Percentiles rank a stretch among this genome's conserved stretches.
phyloP scores from a whole-genome alignment of 2,888 invertebrate species.

The Fragum whitleyi region DNA sequence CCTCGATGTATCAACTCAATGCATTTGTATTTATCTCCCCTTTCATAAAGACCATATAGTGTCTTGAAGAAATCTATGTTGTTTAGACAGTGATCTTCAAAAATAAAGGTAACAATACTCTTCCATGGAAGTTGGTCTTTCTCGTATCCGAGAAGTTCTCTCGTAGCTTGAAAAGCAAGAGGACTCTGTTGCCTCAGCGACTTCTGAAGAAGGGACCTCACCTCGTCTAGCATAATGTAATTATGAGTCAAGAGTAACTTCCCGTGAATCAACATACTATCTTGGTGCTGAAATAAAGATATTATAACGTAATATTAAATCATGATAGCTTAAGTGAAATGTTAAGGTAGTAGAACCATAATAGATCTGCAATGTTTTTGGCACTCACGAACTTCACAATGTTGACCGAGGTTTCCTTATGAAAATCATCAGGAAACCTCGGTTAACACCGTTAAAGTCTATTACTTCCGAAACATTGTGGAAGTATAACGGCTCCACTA shows the following conservation, averaged over 20 bases:
- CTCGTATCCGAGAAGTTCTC: slow-evolving; percentile 37
- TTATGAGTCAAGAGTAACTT: slow-evolving; percentile 44
- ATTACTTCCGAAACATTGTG: too few species aligned
- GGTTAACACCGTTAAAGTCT: too few species aligned
- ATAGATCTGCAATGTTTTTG: too few species aligned
- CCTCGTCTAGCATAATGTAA: slow-evolving; percentile 51
- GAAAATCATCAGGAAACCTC: too few species aligned
- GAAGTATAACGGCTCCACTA: too few species aligned
- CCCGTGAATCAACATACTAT: slow-evolving; percentile 49
- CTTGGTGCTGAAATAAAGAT: not conserved
- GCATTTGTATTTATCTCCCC: slow-evolving; percentile 32
- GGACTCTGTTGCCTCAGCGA: slow-evolving; percentile 32
- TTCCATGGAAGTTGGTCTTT: slow-evolving; percentile 53
- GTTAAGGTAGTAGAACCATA: too few species aligned
- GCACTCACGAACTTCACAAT: too few species aligned
- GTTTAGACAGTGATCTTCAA: slow-evolving; percentile 55
- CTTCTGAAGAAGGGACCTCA: slow-evolving; percentile 55
- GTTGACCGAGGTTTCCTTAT: too few species aligned
- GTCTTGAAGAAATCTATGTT: slow-evolving; percentile 27
- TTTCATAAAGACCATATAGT: slow-evolving; percentile 5
- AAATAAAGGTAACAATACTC: slow-evolving; percentile 49
- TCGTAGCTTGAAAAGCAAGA: slow-evolving; percentile 39
- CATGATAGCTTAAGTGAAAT: too few species aligned
- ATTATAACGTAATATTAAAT: too few species aligned
- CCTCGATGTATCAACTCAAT: slow-evolving; percentile 41